Conservation (phyloP, 2,113 vertebrate genomes). For the Apus apus region DNA sequence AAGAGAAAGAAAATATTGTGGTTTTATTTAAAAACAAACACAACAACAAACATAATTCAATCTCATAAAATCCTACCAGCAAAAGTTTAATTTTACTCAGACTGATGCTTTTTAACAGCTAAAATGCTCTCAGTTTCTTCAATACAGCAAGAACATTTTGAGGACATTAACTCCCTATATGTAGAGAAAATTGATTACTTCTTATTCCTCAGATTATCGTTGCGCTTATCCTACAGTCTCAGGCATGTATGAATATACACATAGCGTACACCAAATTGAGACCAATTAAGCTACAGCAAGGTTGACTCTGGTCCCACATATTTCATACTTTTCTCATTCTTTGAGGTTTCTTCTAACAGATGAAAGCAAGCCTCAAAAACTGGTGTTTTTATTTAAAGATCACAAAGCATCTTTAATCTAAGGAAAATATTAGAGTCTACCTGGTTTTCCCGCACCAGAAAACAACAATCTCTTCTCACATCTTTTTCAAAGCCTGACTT, state of each 20-base stretch:
- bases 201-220: neutral
- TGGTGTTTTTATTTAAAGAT: neutral
- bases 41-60: neutral
- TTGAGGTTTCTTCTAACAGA: neutral
- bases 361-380: constrained; percentile 2
- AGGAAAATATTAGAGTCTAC: neutral
- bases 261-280: neutral
- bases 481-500: neutral
- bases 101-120: neutral
- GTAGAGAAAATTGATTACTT: neutral
- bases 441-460: neutral
- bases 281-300: neutral
- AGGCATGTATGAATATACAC: neutral
- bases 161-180: neutral
- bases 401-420: neutral
- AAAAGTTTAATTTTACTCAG: constrained; percentile 25
- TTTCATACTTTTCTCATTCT: neutral
- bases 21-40: neutral
- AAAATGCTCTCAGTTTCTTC: neutral
- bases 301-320: neutral
- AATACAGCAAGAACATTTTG: neutral
- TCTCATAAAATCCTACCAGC: neutral
- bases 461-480: neutral
- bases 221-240: neutral
- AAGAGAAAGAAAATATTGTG: neutral